Evolutionary conservation across 2,113 vertebrate species (phyloP), one percentile per base, ranked within the genome.

Genomic region (Elanoides forficatus): DNA sequence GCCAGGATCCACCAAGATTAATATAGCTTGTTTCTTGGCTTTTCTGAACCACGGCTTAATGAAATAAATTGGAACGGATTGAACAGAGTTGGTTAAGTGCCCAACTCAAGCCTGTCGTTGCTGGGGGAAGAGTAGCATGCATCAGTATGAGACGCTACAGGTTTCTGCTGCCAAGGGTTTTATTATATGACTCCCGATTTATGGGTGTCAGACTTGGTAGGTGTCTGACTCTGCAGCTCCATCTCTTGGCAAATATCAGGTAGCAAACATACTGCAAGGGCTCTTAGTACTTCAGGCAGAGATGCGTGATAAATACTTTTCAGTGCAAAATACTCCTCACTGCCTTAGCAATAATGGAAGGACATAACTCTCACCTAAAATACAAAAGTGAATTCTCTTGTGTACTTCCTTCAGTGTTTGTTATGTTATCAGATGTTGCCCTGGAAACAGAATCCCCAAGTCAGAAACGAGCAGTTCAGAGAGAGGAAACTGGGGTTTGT

Each of bases 151-250:
- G 30, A 86, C 38, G 45, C 71, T 86, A 48, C 43, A 78, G 75
- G 43, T 42, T 84, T 93, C 32, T 91, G 48, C 65, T 89, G 91
- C 83, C 67, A 81, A 86, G 40, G 52, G 30, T 55, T 92, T 94
- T 84, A 72, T 73, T 79, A 10, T 20, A 79, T 26, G 26, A 5
- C 42, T 56, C 45, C 81, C 70, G 78, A 88, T 93, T 83, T 88
- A 76, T 5, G 2, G 50, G 53, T 47, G 63, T 73, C 89, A 48
- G 86, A 43, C 58, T 65, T 32, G 56, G 13, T 56, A 75, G 68
- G 56, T 92, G 67, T 32, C 85, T 95, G 79, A 70, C 83, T 91
- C 88, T 63, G 91, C 78, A 95, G 85, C 95, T 94, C 97, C 96
- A 96, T 94, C 95, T 96, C 86, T 95, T 81, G 95, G 92, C 91